Conservation (phyloP, 2,113 vertebrate species). For the Progne subis region DNA sequence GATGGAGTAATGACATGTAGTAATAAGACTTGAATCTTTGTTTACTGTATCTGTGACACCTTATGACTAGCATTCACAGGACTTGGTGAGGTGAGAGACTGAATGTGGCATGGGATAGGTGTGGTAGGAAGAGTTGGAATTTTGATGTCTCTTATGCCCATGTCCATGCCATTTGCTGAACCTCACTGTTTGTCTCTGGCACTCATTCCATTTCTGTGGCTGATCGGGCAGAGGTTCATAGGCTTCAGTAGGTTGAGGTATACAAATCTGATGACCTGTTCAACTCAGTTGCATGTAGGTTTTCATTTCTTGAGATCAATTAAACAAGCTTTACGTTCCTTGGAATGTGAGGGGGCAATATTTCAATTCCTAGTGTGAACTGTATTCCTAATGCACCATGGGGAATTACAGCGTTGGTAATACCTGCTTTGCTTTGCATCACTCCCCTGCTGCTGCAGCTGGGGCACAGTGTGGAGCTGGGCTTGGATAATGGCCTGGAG, state of each 20-base stretch:
- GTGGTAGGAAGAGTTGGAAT: background rate
- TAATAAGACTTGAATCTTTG: background rate
- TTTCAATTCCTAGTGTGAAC: background rate
- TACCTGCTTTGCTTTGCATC: background rate
- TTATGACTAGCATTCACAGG: background rate
- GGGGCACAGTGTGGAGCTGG: background rate
- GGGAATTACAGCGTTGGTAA: background rate
- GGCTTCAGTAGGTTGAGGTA: background rate
- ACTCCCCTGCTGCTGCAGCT: background rate
- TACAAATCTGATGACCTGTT: background rate
- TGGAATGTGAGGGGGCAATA: background rate
- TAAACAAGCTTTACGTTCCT: background rate
- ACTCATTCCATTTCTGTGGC: background rate
- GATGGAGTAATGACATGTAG: fast-evolving
- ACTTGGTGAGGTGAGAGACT: background rate
- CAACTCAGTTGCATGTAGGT: background rate
- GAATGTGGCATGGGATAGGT: background rate
- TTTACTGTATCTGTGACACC: background rate
- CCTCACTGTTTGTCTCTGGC: background rate
- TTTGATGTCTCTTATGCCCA: fast-evolving
- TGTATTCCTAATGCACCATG: background rate
- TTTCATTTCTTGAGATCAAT: background rate
- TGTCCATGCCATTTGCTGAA: background rate
- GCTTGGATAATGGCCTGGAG: background rate
- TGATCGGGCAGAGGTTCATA: background rate